phyloP scores from a whole-genome alignment of 2,888 invertebrate genomes.

The Eueremaeus valkanovi region DNA sequence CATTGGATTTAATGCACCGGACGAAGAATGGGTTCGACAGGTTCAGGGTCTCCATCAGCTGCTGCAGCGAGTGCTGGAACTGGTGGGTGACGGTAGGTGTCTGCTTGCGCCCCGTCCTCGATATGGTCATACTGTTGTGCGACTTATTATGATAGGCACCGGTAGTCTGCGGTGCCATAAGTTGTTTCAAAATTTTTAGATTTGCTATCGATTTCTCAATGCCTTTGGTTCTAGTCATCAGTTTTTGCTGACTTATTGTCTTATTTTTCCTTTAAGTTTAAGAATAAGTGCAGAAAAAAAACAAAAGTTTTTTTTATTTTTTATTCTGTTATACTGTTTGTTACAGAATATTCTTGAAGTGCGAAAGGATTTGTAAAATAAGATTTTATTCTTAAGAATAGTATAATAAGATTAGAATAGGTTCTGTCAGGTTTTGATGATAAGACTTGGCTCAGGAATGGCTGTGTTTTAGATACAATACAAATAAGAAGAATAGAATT shows the following conservation, averaged over 20 bases:
- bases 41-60: conserved; percentile 87
- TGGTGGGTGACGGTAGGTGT: conserved; percentile 90
- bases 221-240: conserved; percentile 2
- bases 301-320: no score
- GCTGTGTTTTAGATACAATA: no score
- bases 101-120: conserved; percentile 62
- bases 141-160: neutral
- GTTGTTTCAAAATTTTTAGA: conserved; percentile 82
- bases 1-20: conserved; percentile 91
- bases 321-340: neutral
- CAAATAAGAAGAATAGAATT: no score
- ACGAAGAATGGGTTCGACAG: conserved; percentile 81
- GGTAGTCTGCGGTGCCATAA: conserved; percentile 55
- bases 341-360: no score
- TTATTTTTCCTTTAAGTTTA: conserved; percentile 74
- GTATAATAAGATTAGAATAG: no score
- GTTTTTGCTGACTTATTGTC: conserved; percentile 69
- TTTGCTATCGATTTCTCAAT: conserved; percentile 72
- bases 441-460: no score
- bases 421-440: no score
- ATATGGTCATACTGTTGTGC: neutral
- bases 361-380: no score
- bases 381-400: no score
- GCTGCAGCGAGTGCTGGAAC: conserved; percentile 85
- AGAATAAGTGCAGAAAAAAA: no score